Evolutionary conservation across 2,888 invertebrate species (phyloP).

Genomic region (Apamea anceps): DNA sequence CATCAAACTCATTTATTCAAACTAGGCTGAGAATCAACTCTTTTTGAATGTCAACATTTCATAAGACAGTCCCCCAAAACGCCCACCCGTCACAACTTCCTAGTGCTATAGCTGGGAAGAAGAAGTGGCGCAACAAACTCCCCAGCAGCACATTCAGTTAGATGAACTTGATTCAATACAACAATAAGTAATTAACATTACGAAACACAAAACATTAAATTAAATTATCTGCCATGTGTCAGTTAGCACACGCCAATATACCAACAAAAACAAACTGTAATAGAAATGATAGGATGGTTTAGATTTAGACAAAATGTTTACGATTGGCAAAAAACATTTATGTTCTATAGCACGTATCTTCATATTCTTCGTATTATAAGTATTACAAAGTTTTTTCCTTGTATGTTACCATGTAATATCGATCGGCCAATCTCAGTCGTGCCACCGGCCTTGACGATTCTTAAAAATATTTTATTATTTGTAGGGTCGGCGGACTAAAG

Average conservation of each 20-base stretch:
- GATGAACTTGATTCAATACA: neutral
- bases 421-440: neutral
- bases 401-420: neutral
- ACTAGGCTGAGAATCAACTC: neutral
- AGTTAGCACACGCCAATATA: no score
- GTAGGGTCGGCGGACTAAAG: no score
- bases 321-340: no score
- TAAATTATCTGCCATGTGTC: no score
- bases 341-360: no score
- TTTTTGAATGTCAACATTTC: neutral
- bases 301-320: neutral
- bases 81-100: neutral
- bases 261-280: neutral
- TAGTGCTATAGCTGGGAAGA: neutral
- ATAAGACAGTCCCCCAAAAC: neutral
- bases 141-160: neutral
- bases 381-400: slow-evolving; percentile 16
- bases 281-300: neutral
- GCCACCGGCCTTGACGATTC: slow-evolving; percentile 5
- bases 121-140: neutral
- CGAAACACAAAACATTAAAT: no score
- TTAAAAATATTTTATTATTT: neutral
- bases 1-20: neutral
- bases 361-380: neutral
- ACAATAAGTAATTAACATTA: no score